Evolutionary conservation across 2,888 invertebrate species (phyloP).

Genomic region (Lochmaea capreae): DNA sequence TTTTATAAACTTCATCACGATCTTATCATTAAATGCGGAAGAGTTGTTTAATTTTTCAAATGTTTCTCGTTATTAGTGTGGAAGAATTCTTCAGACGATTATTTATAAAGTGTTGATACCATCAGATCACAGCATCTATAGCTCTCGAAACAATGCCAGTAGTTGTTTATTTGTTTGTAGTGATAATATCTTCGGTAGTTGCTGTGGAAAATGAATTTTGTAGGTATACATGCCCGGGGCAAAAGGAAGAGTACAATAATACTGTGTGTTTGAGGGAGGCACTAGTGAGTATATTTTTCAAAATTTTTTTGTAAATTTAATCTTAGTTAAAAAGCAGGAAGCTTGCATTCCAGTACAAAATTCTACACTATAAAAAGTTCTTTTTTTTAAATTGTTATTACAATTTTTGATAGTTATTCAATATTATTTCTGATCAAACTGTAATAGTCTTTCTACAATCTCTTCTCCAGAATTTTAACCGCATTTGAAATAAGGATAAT

Average conservation of each 20-base stretch:
- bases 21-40: constrained; percentile 7
- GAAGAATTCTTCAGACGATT: neutral
- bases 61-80: neutral
- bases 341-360: neutral
- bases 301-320: neutral
- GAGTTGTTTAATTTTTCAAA: neutral
- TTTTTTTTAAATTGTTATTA: no score
- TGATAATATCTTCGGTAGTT: neutral
- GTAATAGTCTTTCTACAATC: no score
- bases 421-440: no score
- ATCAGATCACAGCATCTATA: neutral
- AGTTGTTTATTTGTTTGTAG: neutral
- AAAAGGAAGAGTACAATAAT: neutral
- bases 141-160: neutral
- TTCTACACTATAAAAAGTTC: neutral
- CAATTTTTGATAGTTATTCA: no score
- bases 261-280: neutral
- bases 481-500: no score
- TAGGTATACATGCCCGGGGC: neutral
- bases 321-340: neutral
- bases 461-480: no score
- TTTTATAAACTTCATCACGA: neutral
- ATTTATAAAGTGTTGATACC: neutral
- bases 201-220: constrained; percentile 7
- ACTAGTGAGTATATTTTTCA: constrained; percentile 22